A percentile compares a stretch with the other conserved stretches of the same genome.
These are phyloP conservation scores for Cephalopterus ornatus DNA, from an alignment of 2,113 vertebrate species.

Conservation along the genomic window DNA sequence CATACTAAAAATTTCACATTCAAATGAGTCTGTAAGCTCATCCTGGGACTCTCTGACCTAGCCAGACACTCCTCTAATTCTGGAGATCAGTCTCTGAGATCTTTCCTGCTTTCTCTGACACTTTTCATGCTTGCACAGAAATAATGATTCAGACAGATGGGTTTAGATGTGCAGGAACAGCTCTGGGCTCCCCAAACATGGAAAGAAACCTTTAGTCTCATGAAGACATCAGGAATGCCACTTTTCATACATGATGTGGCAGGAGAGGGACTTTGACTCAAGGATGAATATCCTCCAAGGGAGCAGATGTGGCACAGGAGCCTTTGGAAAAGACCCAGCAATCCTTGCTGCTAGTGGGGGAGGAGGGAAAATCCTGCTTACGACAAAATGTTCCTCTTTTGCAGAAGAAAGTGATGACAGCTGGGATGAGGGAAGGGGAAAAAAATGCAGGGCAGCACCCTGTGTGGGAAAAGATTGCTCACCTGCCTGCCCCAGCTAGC, in stretches of 20 bases:
- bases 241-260: not conserved
- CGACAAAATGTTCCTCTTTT: not conserved
- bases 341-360: not conserved
- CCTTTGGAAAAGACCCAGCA: not conserved
- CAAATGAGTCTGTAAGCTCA: not conserved
- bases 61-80: not conserved
- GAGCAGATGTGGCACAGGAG: not conserved
- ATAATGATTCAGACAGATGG: not conserved
- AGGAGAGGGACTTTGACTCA: not conserved
- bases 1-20: not conserved
- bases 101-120: not conserved
- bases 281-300: not conserved
- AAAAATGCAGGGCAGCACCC: conserved; percentile 12
- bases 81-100: not conserved
- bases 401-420: conserved; percentile 35
- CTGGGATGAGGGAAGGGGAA: not conserved
- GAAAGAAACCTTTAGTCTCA: not conserved
- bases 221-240: not conserved
- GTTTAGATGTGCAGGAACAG: not conserved
- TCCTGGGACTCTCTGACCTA: not conserved
- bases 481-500: not conserved
- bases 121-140: not conserved
- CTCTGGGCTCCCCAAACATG: not conserved
- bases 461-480: not conserved
- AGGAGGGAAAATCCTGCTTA: not conserved